A percentile compares a stretch with the other conserved stretches of the same genome.
These are phyloP conservation scores for Trichomycterus rosablanca DNA, from an alignment of 2,113 vertebrate genomes.

Conservation along the genomic window DNA sequence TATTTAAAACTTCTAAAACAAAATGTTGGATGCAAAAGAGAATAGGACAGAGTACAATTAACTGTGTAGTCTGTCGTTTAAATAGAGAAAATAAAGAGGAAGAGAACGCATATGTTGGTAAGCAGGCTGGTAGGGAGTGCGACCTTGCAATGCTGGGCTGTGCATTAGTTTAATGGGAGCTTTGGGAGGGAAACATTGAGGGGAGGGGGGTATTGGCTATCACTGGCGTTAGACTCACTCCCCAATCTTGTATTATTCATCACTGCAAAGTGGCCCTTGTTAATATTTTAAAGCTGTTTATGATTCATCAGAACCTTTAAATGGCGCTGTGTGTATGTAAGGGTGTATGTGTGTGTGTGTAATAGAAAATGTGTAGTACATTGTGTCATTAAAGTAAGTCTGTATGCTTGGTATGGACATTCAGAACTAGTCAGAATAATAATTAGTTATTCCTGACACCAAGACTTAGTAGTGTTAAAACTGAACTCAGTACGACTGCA, in stretches of 20 bases:
- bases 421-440: background rate
- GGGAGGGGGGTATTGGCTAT: slow-evolving; percentile 49
- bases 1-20: slow-evolving; percentile 33
- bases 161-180: slow-evolving; percentile 75
- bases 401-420: background rate
- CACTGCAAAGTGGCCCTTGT: slow-evolving; percentile 74
- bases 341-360: slow-evolving; percentile 6
- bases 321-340: slow-evolving; percentile 14
- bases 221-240: slow-evolving; percentile 63
- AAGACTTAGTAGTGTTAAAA: background rate
- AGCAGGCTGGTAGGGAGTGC: slow-evolving; percentile 28
- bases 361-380: background rate
- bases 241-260: slow-evolving; percentile 75
- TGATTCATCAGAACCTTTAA: slow-evolving; percentile 63
- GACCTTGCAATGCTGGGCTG: slow-evolving; percentile 50
- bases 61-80: background rate
- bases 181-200: slow-evolving; percentile 41
- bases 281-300: slow-evolving; percentile 81
- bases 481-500: background rate
- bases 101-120: slow-evolving; percentile 23
- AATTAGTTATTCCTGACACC: slow-evolving; percentile 14
- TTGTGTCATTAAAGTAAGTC: background rate
- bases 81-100: background rate
- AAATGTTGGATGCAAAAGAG: slow-evolving; percentile 18
- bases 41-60: background rate